Conservation (phyloP, 2,888 invertebrate species). For the Pachliopta kotzebuea region DNA sequence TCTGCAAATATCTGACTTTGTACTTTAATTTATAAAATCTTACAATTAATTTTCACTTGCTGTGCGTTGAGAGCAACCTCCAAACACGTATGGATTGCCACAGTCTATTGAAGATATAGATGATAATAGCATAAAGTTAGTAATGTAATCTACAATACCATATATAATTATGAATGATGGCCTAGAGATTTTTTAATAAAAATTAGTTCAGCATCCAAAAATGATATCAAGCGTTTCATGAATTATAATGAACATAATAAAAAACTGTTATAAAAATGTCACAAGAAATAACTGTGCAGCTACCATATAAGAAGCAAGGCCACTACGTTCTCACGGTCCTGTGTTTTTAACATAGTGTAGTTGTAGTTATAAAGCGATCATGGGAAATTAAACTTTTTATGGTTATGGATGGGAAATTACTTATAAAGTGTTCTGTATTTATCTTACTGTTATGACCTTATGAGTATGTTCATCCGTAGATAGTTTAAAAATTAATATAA, state of each 20-base stretch:
- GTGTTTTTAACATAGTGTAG: slow-evolving; percentile 13
- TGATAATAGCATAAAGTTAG: no score
- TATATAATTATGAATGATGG: not conserved
- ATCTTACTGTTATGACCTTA: not conserved
- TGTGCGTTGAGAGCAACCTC: no score
- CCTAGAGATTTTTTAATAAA: not conserved
- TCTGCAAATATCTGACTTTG: no score
- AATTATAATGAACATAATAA: slow-evolving; percentile 11
- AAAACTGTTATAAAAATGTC: slow-evolving; percentile 20
- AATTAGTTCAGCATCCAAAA: not conserved
- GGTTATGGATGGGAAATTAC: slow-evolving; percentile 32
- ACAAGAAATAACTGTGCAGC: slow-evolving; percentile 35
- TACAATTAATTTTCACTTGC: no score
- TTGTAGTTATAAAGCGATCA: slow-evolving; percentile 38
- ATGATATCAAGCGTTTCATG: slow-evolving; percentile 8
- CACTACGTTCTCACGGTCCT: slow-evolving; percentile 64
- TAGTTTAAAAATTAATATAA: not conserved
- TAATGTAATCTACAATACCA: no score
- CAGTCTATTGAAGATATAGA: no score
- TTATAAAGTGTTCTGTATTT: slow-evolving; percentile 24
- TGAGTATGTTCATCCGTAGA: not conserved
- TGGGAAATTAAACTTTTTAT: slow-evolving; percentile 42
- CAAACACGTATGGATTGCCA: no score
- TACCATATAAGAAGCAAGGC: slow-evolving; percentile 57
- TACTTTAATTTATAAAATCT: no score